Conservation (phyloP, 30 jellyfish, hydroid and myxozoan species). For the Turritopsis rubra region DNA sequence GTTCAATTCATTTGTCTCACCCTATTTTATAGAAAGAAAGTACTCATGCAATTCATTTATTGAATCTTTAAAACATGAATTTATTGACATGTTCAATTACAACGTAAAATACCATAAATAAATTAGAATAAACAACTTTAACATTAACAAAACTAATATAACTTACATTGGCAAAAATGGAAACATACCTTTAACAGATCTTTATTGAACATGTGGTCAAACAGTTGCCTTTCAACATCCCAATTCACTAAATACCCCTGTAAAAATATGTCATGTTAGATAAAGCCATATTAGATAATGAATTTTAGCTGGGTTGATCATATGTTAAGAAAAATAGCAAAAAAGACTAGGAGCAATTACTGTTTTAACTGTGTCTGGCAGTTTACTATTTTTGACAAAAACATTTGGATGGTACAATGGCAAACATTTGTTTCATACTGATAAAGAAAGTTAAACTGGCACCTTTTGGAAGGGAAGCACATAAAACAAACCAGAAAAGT, state of each 20-base stretch:
- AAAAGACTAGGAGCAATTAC: too few relatives aligned
- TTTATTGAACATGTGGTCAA: slow-evolving; percentile 90
- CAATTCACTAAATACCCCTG: slow-evolving; percentile 97
- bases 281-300: too few relatives aligned
- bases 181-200: slow-evolving; percentile 65
- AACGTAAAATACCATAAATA: too few relatives aligned
- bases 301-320: neutral
- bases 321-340: too few relatives aligned
- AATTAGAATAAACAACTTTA: neutral
- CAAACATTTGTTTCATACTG: neutral
- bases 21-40: slow-evolving; percentile 19
- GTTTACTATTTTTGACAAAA: too few relatives aligned
- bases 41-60: neutral
- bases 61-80: too few relatives aligned
- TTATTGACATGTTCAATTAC: too few relatives aligned
- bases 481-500: slow-evolving; percentile 85
- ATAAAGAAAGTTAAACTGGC: neutral
- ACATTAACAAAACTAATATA: neutral
- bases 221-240: slow-evolving; percentile 93
- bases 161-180: neutral
- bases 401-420: neutral
- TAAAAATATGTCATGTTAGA: neutral
- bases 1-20: slow-evolving; percentile 52
- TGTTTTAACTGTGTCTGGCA: too few relatives aligned
- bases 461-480: slow-evolving; percentile 96